Percentiles rank a stretch among this genome's conserved stretches.
phyloP scores from a whole-genome alignment of 2,113 vertebrate genomes.

The Parus major region DNA sequence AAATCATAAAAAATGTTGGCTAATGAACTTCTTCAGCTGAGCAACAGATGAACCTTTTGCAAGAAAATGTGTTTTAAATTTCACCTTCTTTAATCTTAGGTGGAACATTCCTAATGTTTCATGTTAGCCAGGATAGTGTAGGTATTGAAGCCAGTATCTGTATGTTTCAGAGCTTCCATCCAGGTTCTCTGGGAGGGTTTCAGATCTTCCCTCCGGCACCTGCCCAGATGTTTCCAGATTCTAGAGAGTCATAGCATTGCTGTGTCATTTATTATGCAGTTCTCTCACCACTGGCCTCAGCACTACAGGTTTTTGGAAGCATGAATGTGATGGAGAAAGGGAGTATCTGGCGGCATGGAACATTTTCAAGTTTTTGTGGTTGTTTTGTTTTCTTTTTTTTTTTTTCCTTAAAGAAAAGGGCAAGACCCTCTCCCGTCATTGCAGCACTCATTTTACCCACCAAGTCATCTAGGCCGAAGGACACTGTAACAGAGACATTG shows the following conservation, averaged over 20 bases:
- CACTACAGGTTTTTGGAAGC: neutral
- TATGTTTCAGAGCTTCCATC: neutral
- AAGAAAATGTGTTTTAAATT: neutral
- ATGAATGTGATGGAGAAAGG: neutral
- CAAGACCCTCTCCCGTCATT: neutral
- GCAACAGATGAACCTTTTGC: neutral
- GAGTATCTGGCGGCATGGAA: neutral
- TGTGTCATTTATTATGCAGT: neutral
- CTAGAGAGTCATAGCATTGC: neutral
- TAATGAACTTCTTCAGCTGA: neutral
- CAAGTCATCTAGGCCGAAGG: neutral
- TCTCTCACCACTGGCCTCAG: neutral
- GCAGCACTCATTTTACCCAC: neutral
- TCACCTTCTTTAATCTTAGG: neutral
- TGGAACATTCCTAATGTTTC: neutral
- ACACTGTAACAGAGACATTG: neutral
- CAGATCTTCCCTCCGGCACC: neutral
- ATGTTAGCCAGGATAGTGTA: neutral
- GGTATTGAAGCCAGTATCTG: neutral
- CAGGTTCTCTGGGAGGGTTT: neutral
- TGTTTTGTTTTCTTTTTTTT: accelerated
- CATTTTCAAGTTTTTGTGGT: neutral
- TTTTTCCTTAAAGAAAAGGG: neutral
- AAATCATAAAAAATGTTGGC: neutral
- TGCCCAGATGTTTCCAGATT: neutral